A percentile compares a stretch with the other conserved stretches of the same genome.
These are phyloP conservation scores for Lutra lutra DNA, from an alignment of 2,797 vertebrate genomes.

Conservation along the genomic window DNA sequence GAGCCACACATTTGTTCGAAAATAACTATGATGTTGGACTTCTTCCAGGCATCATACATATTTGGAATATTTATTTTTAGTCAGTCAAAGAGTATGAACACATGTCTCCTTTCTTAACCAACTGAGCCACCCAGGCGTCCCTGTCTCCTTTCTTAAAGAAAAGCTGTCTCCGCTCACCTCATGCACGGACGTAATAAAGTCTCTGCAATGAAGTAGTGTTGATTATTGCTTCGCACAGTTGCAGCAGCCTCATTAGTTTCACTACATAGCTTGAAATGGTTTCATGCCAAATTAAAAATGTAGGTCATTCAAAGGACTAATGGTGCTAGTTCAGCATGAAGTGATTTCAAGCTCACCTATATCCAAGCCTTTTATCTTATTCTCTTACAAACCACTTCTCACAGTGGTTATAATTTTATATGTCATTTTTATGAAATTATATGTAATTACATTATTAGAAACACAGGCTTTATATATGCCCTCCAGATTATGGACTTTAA, in stretches of 20 bases:
- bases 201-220: conserved; percentile 78
- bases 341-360: conserved; percentile 78
- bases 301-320: conserved; percentile 86
- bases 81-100: conserved; percentile 73
- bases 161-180: conserved; percentile 74
- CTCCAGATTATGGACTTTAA: conserved; percentile 45
- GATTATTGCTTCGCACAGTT: conserved; percentile 83
- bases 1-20: conserved; percentile 70
- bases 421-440: conserved; percentile 64
- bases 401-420: conserved; percentile 73
- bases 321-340: conserved; percentile 75
- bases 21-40: conserved; percentile 69
- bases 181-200: conserved; percentile 75
- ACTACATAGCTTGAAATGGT: conserved; percentile 80
- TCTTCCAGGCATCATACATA: conserved; percentile 58
- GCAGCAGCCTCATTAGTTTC: conserved; percentile 84
- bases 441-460: conserved; percentile 66
- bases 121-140: no score
- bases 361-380: conserved; percentile 63
- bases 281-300: conserved; percentile 86
- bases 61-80: conserved; percentile 80
- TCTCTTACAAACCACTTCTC: conserved; percentile 61
- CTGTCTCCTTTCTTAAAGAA: conserved; percentile 73
- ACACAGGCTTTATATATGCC: conserved; percentile 43
- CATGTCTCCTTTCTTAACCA: conserved; percentile 68